Evolutionary conservation across 2,113 vertebrate species (phyloP), one percentile per base, ranked within the genome.

Genomic region (Plotosus lineatus): DNA sequence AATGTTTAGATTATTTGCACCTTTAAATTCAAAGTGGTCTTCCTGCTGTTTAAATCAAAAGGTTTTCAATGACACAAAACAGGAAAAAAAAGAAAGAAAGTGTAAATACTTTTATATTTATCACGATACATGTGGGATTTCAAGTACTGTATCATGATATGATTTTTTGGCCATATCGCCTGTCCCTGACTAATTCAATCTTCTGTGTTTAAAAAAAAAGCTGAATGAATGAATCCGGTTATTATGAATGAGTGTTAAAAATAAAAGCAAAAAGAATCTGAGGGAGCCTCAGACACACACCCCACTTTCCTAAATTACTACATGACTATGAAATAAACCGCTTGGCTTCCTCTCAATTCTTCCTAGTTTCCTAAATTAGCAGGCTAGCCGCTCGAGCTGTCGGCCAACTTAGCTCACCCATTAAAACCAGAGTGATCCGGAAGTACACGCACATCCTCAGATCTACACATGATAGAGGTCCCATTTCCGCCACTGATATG

Each of bases 301-400:
- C 8, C 28, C 8, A 14, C 28, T 61, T 33, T 61, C 28, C 58
- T 19, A 61, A 33, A 23, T 53, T 7, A n/a, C 21, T 53, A 15
- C n/a, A n/a, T 28, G n/a, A 58, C 0, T 33, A 19, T 33, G 10
- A 38, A 63, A 38, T 36, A 63, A 63, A 38, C 40, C 14, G 4
- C 1, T 26, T 69, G 40, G 2, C n/a, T 61, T 31, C 23, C 11
- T 69, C 1, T 46, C 40, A 17, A n/a, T 10, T 71, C 68, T 48
- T 0, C 48, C 42, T 44, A 26, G 23, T 69, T 44, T 46, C 40
- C n/a, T 15, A 15, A 28, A 15, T 69, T 46, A 69, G 44, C 44
- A 71, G 19, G 68, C 68, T 71, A 71, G 31, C 68, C 66, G 65
- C 66, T 23, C 1, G 17, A 61, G 17, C 61, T 72, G 44, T n/a